A percentile compares a stretch with the other conserved stretches of the same genome.
Conservation (phyloP, 2,113 vertebrate species). For the Thymallus thymallus region DNA sequence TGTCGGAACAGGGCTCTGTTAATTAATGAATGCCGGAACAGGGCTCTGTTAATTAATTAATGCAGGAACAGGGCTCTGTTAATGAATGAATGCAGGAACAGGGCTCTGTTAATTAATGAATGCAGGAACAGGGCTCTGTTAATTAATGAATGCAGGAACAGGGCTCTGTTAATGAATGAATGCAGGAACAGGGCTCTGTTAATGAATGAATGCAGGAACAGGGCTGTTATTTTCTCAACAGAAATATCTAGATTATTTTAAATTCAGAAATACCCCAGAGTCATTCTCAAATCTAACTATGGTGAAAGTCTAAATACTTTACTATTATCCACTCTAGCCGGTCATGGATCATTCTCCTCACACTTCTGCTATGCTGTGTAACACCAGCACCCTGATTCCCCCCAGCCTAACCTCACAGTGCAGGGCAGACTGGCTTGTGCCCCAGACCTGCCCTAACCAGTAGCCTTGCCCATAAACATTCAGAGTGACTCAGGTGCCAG, state of each 20-base stretch:
- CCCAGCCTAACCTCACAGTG: background rate
- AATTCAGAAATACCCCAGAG: too few relatives aligned
- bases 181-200: background rate
- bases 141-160: slow-evolving; percentile 7
- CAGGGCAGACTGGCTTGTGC: background rate
- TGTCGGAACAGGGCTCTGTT: background rate
- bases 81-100: slow-evolving; percentile 8
- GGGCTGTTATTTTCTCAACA: background rate
- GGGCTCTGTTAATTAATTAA: background rate
- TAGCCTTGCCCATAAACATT: background rate
- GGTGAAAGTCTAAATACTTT: too few relatives aligned
- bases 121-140: background rate
- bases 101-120: background rate
- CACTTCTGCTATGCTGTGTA: background rate
- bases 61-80: background rate
- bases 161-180: background rate
- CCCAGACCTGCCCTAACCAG: background rate
- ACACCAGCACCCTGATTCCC: background rate
- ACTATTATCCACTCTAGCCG: too few relatives aligned
- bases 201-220: slow-evolving; percentile 8
- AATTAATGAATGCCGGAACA: slow-evolving; percentile 7
- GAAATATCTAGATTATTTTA: background rate
- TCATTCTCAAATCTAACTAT: too few relatives aligned
- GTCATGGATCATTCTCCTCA: too few relatives aligned
- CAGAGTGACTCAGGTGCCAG: background rate